phyloP scores from a whole-genome alignment of 2,888 invertebrate species.

The Cryptocephalus primarius region DNA sequence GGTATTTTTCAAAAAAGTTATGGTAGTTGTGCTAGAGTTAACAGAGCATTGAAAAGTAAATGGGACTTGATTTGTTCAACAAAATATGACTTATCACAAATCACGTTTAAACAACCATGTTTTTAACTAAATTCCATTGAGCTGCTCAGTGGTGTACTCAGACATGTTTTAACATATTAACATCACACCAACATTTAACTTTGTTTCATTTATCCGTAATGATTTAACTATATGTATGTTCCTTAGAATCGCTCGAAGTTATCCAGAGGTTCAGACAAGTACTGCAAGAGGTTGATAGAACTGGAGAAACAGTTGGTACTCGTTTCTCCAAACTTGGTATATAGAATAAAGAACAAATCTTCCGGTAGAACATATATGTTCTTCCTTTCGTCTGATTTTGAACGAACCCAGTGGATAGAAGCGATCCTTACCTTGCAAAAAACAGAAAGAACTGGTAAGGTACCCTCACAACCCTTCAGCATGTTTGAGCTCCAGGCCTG shows the following conservation, averaged over 20 bases:
- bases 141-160: no score
- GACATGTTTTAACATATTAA: no score
- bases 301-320: constrained; percentile 82
- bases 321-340: constrained; percentile 80
- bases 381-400: constrained; percentile 89
- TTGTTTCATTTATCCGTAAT: no score
- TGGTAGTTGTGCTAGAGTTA: constrained; percentile 43
- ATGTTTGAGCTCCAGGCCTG: constrained; percentile 80
- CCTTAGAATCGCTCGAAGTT: constrained; percentile 42
- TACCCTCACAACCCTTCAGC: constrained; percentile 49
- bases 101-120: no score
- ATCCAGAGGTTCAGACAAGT: constrained; percentile 64
- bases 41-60: no score
- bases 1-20: constrained; percentile 20
- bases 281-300: constrained; percentile 81
- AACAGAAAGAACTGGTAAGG: constrained; percentile 38
- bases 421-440: constrained; percentile 72
- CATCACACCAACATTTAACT: no score
- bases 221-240: not conserved
- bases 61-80: no score
- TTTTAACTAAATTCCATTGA: no score
- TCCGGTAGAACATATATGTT: constrained; percentile 66
- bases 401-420: constrained; percentile 88
- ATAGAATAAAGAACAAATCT: constrained; percentile 63
- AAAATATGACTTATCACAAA: no score